Conservation (phyloP, 2,113 vertebrate species). For the Aphelocoma coerulescens region DNA sequence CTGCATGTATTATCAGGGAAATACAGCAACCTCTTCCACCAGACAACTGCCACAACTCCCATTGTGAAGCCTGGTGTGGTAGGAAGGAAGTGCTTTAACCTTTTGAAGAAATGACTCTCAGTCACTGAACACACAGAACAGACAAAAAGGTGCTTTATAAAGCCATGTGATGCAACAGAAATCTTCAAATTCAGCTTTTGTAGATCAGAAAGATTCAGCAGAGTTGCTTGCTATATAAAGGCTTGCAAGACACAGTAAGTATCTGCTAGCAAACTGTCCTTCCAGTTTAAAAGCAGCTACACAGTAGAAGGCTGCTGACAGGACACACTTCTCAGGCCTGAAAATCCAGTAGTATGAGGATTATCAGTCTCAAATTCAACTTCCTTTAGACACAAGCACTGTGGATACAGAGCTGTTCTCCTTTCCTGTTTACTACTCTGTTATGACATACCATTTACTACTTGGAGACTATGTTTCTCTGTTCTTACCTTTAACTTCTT, state of each 20-base stretch:
- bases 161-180: background rate
- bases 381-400: background rate
- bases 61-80: background rate
- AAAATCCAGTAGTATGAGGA: background rate
- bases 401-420: rapidly evolving
- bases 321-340: background rate
- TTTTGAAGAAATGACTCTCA: background rate
- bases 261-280: background rate
- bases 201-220: background rate
- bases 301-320: background rate
- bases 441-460: background rate
- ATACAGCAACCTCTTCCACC: background rate
- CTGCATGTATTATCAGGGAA: background rate
- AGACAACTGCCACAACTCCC: background rate
- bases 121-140: background rate
- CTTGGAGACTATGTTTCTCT: background rate
- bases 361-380: background rate
- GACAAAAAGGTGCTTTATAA: background rate
- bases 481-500: background rate
- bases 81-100: background rate
- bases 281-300: background rate
- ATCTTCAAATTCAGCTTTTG: background rate
- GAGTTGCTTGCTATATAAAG: background rate
- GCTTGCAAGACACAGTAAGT: background rate
- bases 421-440: background rate